phyloP scores from a whole-genome alignment of 2,888 invertebrate species.

The Agonopterix subpropinquella region DNA sequence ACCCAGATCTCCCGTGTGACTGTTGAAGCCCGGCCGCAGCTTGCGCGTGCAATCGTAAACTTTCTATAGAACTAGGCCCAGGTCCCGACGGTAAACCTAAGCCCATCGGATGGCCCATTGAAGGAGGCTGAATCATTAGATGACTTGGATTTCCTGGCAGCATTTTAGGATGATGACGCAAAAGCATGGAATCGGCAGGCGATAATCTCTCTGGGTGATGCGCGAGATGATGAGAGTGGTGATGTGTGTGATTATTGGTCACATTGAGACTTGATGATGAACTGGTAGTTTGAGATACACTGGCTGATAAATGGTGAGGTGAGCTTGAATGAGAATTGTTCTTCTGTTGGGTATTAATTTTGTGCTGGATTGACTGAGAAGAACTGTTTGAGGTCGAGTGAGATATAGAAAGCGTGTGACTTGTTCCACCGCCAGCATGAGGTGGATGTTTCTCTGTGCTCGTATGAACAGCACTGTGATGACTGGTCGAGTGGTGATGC shows the following conservation, averaged over 20 bases:
- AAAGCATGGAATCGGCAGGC: slow-evolving; percentile 73
- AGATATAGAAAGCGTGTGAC: slow-evolving; percentile 78
- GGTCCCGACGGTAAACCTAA: slow-evolving; percentile 74
- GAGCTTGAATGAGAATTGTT: slow-evolving; percentile 62
- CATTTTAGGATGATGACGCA: slow-evolving; percentile 71
- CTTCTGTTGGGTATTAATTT: slow-evolving; percentile 74
- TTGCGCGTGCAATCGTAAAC: slow-evolving; percentile 84
- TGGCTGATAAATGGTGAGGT: slow-evolving; percentile 73
- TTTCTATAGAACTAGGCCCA: slow-evolving; percentile 81
- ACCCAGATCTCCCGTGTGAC: slow-evolving; percentile 66
- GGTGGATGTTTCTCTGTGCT: slow-evolving; percentile 78
- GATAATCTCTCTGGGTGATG: slow-evolving; percentile 81
- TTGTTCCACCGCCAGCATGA: slow-evolving; percentile 68
- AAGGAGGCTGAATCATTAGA: slow-evolving; percentile 79
- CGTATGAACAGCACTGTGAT: slow-evolving; percentile 79
- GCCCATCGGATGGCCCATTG: slow-evolving; percentile 77
- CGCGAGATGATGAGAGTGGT: slow-evolving; percentile 77
- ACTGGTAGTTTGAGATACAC: slow-evolving; percentile 71
- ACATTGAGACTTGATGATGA: slow-evolving; percentile 71
- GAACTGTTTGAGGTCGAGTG: slow-evolving; percentile 81
- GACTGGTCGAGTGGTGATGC: slow-evolving; percentile 80
- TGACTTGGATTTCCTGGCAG: slow-evolving; percentile 76
- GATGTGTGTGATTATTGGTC: slow-evolving; percentile 73
- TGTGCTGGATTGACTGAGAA: slow-evolving; percentile 79
- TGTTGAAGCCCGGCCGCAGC: slow-evolving; percentile 75